Evolutionary conservation across 2,888 invertebrate species (phyloP), one percentile per base, ranked within the genome.

Genomic region (Osmoderma eremita): DNA sequence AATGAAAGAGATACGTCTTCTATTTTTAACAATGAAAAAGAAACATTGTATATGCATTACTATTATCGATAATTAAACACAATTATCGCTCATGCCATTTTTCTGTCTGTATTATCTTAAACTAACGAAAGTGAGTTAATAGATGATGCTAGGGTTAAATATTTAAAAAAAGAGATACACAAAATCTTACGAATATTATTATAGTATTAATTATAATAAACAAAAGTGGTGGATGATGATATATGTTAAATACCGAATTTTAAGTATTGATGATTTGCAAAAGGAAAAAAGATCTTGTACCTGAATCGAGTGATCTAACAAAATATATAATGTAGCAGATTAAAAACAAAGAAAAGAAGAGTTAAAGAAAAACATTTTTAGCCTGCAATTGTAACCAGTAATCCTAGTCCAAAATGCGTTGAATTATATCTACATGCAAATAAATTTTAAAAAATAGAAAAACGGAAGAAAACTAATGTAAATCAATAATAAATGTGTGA

Each of bases 311-410:
- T 72, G 73, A 74, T 70, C 69, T 71, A 62, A 53, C 22, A 36
- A 36, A 62, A 39, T 56, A 24, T 68, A 36, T 42, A 62, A 39
- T 56, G 22, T 68, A 70, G 68, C 67, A 69, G 10, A 38, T 22
- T 64, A 56, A 48, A 54, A 54, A 42, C 39, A 51, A 53, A 39
- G n/a, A 53, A 53, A 64, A 38, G 36, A 54, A 54, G 62, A 66
- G 54, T 51, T 66, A 51, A 67, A 67, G 58, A 42, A 69, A 65
- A 63, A 18, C 38, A 63, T 64, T 66, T 68, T 70, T 72, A 70
- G 71, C 73, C 73, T 73, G 72, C 73, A 70, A 73, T 73, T 74
- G 73, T 74, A 74, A 74, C 73, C 70, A 63, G 67, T 70, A 68
- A 72, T 71, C 71, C 73, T 74, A 73, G 73, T 73, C 73, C 73